phyloP scores from a whole-genome alignment of 2,797 vertebrate species.

The Sebastes iracundus region DNA sequence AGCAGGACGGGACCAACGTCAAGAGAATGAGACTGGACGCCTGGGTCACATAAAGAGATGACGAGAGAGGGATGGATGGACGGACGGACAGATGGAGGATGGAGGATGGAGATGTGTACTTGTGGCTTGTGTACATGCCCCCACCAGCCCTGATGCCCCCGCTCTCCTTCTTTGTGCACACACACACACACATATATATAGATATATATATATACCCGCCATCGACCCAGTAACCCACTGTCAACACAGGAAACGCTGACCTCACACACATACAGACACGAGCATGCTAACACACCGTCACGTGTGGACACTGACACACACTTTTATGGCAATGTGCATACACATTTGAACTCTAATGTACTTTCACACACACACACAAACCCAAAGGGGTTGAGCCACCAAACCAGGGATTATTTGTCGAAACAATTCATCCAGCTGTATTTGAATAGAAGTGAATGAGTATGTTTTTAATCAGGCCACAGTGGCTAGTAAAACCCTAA shows the following conservation, averaged over 20 bases:
- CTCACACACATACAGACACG: conserved; percentile 39
- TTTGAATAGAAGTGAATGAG: conserved; percentile 40
- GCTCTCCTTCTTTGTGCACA: conserved; percentile 29
- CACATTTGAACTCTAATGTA: conserved; percentile 37
- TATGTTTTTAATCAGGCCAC: conserved; percentile 22
- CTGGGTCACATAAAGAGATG: conserved; percentile 91
- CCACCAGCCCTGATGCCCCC: conserved; percentile 44
- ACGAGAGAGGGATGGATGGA: conserved; percentile 33
- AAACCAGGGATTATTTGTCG: conserved; percentile 61
- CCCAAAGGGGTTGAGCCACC: conserved; percentile 42
- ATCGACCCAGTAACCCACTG: conserved; percentile 31
- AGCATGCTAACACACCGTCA: conserved; percentile 56
- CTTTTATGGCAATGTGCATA: conserved; percentile 40
- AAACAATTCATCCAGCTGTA: conserved; percentile 16
- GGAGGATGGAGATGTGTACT: conserved; percentile 60
- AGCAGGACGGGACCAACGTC: conserved; percentile 89
- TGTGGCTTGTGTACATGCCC: conserved; percentile 73
- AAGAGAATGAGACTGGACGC: conserved; percentile 95
- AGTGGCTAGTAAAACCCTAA: background rate
- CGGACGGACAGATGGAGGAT: conserved; percentile 40
- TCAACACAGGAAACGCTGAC: conserved; percentile 39
- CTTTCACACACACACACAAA: conserved; percentile 14
- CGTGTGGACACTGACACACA: conserved; percentile 48
- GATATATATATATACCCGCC: background rate
- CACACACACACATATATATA: conserved; percentile 24